Evolutionary conservation across 2,888 invertebrate genomes (phyloP).

Genomic region (Euplexia lucipara): DNA sequence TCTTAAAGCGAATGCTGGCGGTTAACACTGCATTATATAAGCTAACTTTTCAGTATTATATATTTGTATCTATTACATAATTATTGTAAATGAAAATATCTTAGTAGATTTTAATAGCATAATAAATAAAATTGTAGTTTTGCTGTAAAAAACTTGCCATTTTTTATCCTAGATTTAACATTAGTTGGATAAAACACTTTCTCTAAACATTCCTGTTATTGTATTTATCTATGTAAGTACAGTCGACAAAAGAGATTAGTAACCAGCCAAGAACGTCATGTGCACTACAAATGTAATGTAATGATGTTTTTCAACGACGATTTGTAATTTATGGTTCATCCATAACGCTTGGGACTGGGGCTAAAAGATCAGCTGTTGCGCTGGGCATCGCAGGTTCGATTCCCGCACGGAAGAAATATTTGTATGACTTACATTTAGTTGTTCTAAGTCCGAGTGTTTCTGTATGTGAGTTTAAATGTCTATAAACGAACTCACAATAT

Average conservation of each 20-base stretch:
- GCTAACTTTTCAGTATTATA: slow-evolving; percentile 25
- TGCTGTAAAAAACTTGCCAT: background rate
- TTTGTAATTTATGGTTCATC: too few species aligned
- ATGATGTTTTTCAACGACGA: too few species aligned
- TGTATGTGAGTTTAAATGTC: too few species aligned
- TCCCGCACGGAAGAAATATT: too few species aligned
- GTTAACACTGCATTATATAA: background rate
- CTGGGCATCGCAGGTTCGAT: too few species aligned
- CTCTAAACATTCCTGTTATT: slow-evolving; percentile 22
- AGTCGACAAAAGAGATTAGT: background rate
- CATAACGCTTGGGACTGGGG: too few species aligned
- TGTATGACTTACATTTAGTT: too few species aligned
- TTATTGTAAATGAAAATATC: slow-evolving; percentile 3
- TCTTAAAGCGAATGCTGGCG: too few species aligned
- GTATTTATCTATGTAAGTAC: background rate
- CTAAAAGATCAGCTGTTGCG: too few species aligned
- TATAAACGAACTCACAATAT: too few species aligned
- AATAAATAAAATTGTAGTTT: slow-evolving; percentile 9
- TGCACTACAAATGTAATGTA: too few species aligned
- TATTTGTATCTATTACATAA: slow-evolving; percentile 15
- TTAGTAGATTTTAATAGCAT: background rate
- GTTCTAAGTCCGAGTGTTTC: too few species aligned
- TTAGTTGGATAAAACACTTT: background rate
- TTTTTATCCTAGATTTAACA: background rate
- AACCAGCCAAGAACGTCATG: background rate